These are phyloP conservation scores for Oreochromis mossambicus DNA, from an alignment of 2,797 vertebrate genomes.

Conservation along the genomic window DNA sequence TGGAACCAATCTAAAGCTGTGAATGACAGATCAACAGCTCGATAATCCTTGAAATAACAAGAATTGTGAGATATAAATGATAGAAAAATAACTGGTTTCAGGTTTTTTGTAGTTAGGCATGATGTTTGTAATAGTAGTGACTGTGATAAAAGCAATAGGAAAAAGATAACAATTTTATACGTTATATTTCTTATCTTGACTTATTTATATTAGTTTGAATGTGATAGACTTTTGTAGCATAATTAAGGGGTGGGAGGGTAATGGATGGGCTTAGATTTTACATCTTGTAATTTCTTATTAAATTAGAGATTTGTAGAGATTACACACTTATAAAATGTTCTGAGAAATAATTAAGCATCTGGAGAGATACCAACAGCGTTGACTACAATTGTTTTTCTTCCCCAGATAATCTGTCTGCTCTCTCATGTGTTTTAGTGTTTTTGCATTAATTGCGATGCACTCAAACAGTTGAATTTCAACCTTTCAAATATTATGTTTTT, in stretches of 20 bases:
- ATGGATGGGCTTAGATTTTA: background rate
- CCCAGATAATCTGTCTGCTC: background rate
- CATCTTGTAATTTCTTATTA: constrained; percentile 4
- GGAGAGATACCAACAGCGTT: background rate
- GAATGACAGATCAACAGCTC: background rate
- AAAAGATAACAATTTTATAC: constrained; percentile 18
- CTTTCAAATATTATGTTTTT: background rate
- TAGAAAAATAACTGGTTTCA: background rate
- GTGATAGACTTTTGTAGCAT: constrained; percentile 33
- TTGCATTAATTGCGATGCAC: background rate
- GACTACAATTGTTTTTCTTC: background rate
- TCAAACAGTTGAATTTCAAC: background rate
- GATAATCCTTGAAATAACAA: background rate
- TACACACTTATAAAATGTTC: background rate
- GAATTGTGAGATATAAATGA: background rate
- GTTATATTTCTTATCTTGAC: constrained; percentile 5
- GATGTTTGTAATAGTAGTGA: constrained; percentile 20
- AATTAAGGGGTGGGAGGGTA: background rate
- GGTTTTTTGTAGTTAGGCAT: constrained; percentile 47
- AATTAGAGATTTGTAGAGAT: background rate
- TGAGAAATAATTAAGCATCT: background rate
- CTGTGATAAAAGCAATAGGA: background rate
- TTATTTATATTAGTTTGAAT: constrained; percentile 29
- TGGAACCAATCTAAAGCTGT: background rate
- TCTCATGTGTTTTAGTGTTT: background rate